Evolutionary conservation across 2,888 invertebrate genomes (phyloP), one percentile per base, ranked within the genome.

Genomic region (Phorcus lineatus): DNA sequence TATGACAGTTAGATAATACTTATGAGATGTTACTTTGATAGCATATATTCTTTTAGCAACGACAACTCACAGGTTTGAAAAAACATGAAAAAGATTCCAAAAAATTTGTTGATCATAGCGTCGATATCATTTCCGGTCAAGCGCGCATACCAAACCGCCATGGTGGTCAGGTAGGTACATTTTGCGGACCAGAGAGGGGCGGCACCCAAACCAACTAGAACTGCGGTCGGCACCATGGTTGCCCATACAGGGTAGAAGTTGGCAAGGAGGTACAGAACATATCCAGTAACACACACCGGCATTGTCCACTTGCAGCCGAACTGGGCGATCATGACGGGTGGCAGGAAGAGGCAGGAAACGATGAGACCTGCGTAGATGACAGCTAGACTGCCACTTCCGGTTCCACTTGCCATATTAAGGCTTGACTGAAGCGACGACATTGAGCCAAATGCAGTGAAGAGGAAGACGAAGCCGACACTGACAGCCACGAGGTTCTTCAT

Each of bases 151-250:
- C 96, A 96, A 84, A 97, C 96, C 70, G 97, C 98, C 66, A 85
- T 83, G 80, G 90, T 87, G 16, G 99, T 99, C 84, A 99, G 95
- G 93, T 99, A 99, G 1, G 98, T 97, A 82, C 99, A 98, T 93
- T 99, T 97, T n/a, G 99, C 97, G 0, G 98, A 97, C 99, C 99
- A 99, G 96, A 99, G 96, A 74, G 98, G 98, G 0, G 98, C 98
- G 1, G 98, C 99, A 9, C 98, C 98, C 79, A 98, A 94, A 84
- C 99, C 99, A 52, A 98, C 95, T n/a, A 99, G 94, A 40, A 98
- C 96, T 24, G 98, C 98, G 53, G 98, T 96, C 0, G 94, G 92
- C 7, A 93, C 88, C 85, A 94, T 92, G n/a, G 98, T 98, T 92
- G 96, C 97, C 85, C 95, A 95, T 86, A 95, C 95, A 1, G 99